A percentile compares a stretch with the other conserved stretches of the same genome.
Conservation (phyloP, 2,113 vertebrate species). For the Turnix velox region DNA sequence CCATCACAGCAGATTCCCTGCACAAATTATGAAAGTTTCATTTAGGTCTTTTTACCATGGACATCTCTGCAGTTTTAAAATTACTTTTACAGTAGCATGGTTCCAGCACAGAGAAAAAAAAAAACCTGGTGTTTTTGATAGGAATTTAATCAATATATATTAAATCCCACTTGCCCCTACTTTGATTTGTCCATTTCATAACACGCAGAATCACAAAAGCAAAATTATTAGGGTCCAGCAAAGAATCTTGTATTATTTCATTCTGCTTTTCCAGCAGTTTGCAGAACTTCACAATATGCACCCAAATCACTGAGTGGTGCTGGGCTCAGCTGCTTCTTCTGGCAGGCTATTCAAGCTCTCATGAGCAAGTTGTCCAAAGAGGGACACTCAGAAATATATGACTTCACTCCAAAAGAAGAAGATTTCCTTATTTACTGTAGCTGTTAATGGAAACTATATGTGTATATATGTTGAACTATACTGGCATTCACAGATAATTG, state of each 20-base stretch:
- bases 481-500: not conserved
- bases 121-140: not conserved
- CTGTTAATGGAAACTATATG: not conserved
- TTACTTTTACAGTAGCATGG: fast-evolving
- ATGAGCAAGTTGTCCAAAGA: not conserved
- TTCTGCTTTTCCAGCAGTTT: not conserved
- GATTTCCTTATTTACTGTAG: not conserved
- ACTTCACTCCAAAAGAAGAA: not conserved
- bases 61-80: not conserved
- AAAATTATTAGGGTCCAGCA: not conserved
- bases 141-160: not conserved
- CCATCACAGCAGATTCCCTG: not conserved
- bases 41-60: not conserved
- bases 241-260: not conserved
- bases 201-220: not conserved
- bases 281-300: not conserved
- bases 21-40: not conserved
- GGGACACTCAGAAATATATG: not conserved
- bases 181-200: not conserved
- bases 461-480: not conserved
- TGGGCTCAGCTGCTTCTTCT: not conserved
- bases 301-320: not conserved
- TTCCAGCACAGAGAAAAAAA: not conserved
- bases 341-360: not conserved
- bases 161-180: not conserved